Evolutionary conservation across 2,113 vertebrate genomes (phyloP).

Genomic region (Hepsetus odoe): DNA sequence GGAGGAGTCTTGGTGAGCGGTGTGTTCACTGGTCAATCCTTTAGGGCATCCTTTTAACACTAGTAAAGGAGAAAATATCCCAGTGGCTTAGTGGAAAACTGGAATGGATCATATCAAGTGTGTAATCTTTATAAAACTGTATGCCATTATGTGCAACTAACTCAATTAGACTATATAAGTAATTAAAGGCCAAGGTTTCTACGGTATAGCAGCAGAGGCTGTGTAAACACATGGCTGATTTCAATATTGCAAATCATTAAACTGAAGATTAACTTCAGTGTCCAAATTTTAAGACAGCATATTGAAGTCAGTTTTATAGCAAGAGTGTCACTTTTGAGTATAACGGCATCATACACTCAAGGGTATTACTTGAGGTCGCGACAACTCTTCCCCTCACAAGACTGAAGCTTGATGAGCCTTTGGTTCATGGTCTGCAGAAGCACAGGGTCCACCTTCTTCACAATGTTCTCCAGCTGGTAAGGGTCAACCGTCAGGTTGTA

Average conservation of each 20-base stretch:
- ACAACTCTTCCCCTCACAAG: conserved; percentile 72
- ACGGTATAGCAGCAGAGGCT: conserved; percentile 11
- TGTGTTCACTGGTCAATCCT: too few species aligned
- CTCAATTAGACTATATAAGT: not conserved
- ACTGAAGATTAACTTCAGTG: not conserved
- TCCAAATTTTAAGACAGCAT: not conserved
- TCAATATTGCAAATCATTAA: not conserved
- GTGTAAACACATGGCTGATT: conserved; percentile 14
- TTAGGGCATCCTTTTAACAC: too few species aligned
- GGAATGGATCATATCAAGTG: too few species aligned
- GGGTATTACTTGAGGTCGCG: conserved; percentile 47
- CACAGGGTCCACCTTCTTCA: conserved; percentile 77
- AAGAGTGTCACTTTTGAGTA: not conserved
- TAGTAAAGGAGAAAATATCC: not conserved
- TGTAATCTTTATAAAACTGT: not conserved
- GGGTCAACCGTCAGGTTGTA: conserved; percentile 78
- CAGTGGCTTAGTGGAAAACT: not conserved
- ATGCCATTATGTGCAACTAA: not conserved
- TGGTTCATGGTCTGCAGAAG: conserved; percentile 80
- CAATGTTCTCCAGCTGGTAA: conserved; percentile 78
- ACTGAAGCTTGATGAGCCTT: conserved; percentile 79
- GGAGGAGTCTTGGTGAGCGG: too few species aligned
- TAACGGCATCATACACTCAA: conserved; percentile 5
- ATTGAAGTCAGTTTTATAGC: not conserved
- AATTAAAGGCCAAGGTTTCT: not conserved